Evolutionary conservation across 1,140 invertebrate species (phyloP).

Genomic region (Bombus balteatus): DNA sequence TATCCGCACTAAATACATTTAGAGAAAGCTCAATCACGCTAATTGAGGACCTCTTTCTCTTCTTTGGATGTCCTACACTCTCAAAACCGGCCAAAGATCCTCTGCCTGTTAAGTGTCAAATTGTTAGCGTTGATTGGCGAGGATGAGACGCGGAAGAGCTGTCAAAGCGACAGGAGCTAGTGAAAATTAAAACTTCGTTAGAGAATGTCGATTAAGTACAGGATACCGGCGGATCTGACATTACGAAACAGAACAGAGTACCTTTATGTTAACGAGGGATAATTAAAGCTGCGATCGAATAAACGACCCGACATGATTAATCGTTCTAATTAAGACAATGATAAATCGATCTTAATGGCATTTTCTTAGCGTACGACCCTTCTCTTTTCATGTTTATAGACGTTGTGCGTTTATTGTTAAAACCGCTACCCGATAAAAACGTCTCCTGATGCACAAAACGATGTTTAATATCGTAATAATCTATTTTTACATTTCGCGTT

Average conservation of each 20-base stretch:
- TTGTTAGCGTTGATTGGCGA: constrained; percentile 51
- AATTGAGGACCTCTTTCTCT: constrained; percentile 39
- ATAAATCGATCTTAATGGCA: neutral
- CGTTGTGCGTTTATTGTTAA: neutral
- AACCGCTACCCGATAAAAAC: neutral
- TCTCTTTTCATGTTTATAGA: neutral
- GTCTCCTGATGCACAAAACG: neutral
- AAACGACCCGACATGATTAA: constrained; percentile 22
- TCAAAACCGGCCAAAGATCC: neutral
- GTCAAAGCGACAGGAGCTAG: neutral
- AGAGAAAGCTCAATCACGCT: constrained; percentile 46
- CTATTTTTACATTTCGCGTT: neutral
- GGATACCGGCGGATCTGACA: neutral
- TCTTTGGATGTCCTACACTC: neutral
- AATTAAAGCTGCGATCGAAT: constrained; percentile 17
- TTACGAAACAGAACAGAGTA: constrained; percentile 15
- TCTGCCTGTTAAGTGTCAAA: constrained; percentile 9
- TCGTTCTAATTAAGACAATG: constrained; percentile 6
- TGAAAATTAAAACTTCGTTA: constrained; percentile 56
- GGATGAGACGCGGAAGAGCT: neutral
- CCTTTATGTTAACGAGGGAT: constrained; percentile 20
- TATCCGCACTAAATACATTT: constrained; percentile 23
- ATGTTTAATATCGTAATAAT: neutral
- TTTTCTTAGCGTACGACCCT: neutral
- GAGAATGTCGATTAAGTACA: constrained; percentile 19